These are phyloP conservation scores for Agriopis leucophaearia DNA, from an alignment of 2,888 invertebrate species.

Conservation along the genomic window DNA sequence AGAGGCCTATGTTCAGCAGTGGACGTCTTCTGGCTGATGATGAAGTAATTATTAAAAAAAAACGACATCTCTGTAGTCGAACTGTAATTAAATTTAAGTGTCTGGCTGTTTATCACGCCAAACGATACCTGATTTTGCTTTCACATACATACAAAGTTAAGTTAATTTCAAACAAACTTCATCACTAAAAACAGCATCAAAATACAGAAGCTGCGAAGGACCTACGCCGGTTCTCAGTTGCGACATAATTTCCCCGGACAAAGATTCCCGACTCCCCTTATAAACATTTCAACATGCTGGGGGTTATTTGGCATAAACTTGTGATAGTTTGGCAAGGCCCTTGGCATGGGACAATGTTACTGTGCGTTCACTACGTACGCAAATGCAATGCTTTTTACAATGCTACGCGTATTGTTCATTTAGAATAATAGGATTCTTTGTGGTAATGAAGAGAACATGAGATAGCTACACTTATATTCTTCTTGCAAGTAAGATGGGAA, in stretches of 20 bases:
- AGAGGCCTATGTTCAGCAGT: too few relatives aligned
- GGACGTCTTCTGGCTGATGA: too few relatives aligned
- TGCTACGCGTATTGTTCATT: neutral
- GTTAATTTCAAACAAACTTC: neutral
- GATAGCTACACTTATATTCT: too few relatives aligned
- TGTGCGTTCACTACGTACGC: constrained; percentile 16
- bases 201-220: too few relatives aligned
- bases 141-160: too few relatives aligned
- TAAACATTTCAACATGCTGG: constrained; percentile 28
- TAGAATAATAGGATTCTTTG: neutral
- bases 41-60: too few relatives aligned
- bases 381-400: constrained; percentile 4
- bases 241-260: constrained; percentile 9
- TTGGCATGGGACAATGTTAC: constrained; percentile 34
- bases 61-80: too few relatives aligned
- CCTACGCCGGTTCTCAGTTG: constrained; percentile 12
- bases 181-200: neutral
- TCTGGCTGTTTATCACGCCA: too few relatives aligned
- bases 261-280: constrained; percentile 17
- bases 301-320: constrained; percentile 42
- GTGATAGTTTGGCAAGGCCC: constrained; percentile 40
- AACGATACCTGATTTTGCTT: too few relatives aligned
- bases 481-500: too few relatives aligned
- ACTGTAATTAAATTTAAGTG: too few relatives aligned
- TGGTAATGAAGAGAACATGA: too few relatives aligned